These are phyloP conservation scores for Gambusia affinis DNA, from an alignment of 2,113 vertebrate genomes.

Conservation along the genomic window DNA sequence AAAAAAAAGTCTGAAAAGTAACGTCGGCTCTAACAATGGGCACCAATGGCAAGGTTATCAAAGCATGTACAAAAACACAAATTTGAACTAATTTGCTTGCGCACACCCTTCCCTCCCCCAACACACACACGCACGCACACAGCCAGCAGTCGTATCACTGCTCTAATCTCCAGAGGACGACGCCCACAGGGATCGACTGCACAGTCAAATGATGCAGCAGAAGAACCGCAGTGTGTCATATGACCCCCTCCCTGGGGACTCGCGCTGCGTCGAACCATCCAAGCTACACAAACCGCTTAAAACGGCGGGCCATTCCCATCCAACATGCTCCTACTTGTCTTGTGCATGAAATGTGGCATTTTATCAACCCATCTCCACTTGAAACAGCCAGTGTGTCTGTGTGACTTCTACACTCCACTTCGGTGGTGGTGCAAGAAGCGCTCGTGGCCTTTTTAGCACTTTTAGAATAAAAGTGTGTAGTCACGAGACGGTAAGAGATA, in stretches of 20 bases:
- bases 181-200: constrained; percentile 60
- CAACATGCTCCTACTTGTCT: constrained; percentile 25
- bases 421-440: constrained; percentile 33
- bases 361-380: constrained; percentile 47
- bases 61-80: constrained; percentile 36
- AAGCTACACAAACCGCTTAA: constrained; percentile 39
- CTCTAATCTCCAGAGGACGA: constrained; percentile 67
- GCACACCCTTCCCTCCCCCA: not conserved
- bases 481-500: constrained; percentile 53
- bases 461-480: constrained; percentile 34
- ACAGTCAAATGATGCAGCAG: constrained; percentile 71
- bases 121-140: constrained; percentile 6
- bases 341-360: constrained; percentile 55
- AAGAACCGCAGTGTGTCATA: constrained; percentile 70
- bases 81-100: constrained; percentile 18
- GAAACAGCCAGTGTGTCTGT: constrained; percentile 38
- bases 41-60: constrained; percentile 40
- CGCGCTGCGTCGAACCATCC: constrained; percentile 52
- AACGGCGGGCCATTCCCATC: constrained; percentile 49
- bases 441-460: constrained; percentile 33
- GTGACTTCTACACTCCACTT: constrained; percentile 27
- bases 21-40: not conserved
- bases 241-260: constrained; percentile 65
- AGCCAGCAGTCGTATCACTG: constrained; percentile 33
- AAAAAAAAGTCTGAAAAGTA: not conserved